These are phyloP conservation scores for Catocala nupta DNA, from an alignment of 2,888 invertebrate species.

Conservation along the genomic window DNA sequence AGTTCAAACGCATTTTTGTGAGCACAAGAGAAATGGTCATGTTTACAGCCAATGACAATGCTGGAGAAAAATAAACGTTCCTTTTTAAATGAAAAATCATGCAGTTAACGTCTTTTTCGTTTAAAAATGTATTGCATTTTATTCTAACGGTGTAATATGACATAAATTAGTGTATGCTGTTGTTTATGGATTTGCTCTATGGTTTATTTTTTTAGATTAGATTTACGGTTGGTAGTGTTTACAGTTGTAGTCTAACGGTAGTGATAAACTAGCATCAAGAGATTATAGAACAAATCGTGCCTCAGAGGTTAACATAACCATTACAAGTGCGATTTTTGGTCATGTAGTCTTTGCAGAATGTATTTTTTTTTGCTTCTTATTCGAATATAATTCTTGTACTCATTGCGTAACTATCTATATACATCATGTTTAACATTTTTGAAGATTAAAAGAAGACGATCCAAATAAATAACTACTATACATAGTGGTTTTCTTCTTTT, in stretches of 20 bases:
- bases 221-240: not conserved
- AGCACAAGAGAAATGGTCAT: slow-evolving; percentile 43
- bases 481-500: no score
- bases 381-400: no score
- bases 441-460: no score
- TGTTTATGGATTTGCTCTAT: not conserved
- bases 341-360: no score
- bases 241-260: not conserved
- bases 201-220: not conserved
- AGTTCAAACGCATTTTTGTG: slow-evolving; percentile 50
- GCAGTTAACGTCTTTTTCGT: not conserved
- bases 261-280: not conserved
- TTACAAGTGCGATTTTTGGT: not conserved
- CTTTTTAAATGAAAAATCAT: slow-evolving; percentile 9
- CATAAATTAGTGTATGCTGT: not conserved
- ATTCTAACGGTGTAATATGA: no score
- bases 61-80: slow-evolving; percentile 15
- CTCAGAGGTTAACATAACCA: not conserved
- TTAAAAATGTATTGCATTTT: no score
- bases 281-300: not conserved
- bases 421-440: no score
- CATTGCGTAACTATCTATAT: no score
- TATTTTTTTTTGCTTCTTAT: no score
- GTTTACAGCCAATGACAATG: slow-evolving; percentile 43
- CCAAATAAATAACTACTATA: no score